A percentile compares a stretch with the other conserved stretches of the same genome.
Evolutionary conservation across 2,113 vertebrate genomes (phyloP).

Genomic region (Mormoops blainvillei): DNA sequence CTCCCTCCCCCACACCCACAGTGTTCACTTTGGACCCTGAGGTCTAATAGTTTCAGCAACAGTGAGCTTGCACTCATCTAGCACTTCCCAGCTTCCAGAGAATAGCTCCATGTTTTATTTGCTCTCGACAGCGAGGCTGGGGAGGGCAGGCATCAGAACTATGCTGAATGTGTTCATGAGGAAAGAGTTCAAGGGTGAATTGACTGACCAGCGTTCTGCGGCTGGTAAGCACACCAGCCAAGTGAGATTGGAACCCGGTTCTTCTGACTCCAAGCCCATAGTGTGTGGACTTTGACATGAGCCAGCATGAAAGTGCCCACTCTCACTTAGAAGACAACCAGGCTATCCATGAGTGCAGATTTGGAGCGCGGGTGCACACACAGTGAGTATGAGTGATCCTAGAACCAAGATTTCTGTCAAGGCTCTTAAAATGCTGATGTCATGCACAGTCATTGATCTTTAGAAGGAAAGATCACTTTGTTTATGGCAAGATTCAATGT

Average conservation of each 20-base stretch:
- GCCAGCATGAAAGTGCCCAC: background rate
- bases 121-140: background rate
- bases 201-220: background rate
- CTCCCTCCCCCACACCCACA: background rate
- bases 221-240: background rate
- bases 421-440: conserved; percentile 13
- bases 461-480: background rate
- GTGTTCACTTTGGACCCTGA: background rate
- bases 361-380: background rate
- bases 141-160: background rate
- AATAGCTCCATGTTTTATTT: background rate
- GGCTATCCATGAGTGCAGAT: background rate
- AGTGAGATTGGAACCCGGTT: background rate
- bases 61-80: background rate
- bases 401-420: background rate
- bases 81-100: background rate
- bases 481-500: background rate
- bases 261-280: background rate
- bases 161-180: background rate
- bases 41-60: background rate
- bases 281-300: background rate
- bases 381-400: background rate
- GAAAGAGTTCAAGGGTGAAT: background rate
- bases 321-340: background rate
- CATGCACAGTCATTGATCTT: background rate